Base-by-base conservation (phyloP, 2,113 vertebrate species). In the Bungarus multicinctus region DNA sequence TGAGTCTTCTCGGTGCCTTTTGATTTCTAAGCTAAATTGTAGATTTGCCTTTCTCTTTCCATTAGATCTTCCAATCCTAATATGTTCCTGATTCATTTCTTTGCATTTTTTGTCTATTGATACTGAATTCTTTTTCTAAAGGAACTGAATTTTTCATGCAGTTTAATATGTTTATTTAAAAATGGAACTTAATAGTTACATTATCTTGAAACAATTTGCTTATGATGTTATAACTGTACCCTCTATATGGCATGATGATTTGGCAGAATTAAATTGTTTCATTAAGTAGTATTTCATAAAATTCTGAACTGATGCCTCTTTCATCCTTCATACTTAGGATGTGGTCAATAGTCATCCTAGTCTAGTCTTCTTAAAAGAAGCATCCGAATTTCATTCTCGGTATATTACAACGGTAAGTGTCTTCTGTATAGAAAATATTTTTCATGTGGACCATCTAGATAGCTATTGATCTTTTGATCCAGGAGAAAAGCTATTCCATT, bases 401-500 rank as follows among this genome's bases (percentile, higher is more conserved):
- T 99, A 99, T 97, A 99, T 99, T 97, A 99, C 99, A 96, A 99
- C 99, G 69, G 99, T 99, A 98, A 98, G 98, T 96, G 2, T 1
- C 27, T 64, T 90, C 12, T 91, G 50, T 18, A 52, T 69, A 27
- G 16, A 91, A 90, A 43, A 20, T 50, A 30, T 4, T n/a, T 57
- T 74, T 86, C 20, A 45, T 20, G 52, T n/a, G 54, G 57, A 4
- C 18, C 39, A 25, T n/a, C 52, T 47, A 52, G 8, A 23, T 43
- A 39, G n/a, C 3, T 25, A 87, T 18, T 86, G 25, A 52, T 34
- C 1, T 55, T 4, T 60, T 60, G 58, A 58, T 64, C 27, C 27
- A 69, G 64, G 64, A 69, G 64, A 30, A n/a, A 69, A 69, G 30
- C 64, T 69, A 34, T 69, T 69, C 64, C 64, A 34, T 69, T 69